These are phyloP conservation scores for Propithecus deckenii DNA, from an alignment of 2,797 vertebrate species.

Conservation along the genomic window DNA sequence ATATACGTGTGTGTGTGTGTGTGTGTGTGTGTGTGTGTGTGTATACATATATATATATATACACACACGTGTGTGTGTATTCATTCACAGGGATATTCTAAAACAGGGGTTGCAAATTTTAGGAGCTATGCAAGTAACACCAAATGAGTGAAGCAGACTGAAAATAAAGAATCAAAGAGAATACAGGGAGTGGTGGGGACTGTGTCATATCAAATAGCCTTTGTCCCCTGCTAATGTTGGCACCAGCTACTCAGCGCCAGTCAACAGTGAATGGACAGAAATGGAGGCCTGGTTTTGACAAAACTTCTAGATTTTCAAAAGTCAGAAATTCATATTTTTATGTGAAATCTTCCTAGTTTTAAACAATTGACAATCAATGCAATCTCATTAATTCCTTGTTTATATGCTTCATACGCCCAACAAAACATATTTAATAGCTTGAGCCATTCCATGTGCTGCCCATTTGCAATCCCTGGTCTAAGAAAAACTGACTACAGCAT, in stretches of 20 bases:
- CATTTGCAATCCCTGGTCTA: not conserved
- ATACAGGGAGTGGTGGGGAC: not conserved
- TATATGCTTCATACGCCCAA: not conserved
- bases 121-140: not conserved
- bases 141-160: not conserved
- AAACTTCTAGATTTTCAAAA: not conserved
- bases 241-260: not conserved
- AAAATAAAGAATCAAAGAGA: not conserved
- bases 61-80: too few relatives aligned
- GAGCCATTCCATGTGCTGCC: not conserved
- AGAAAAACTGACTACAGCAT: not conserved
- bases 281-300: not conserved
- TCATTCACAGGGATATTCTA: not conserved
- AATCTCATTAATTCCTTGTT: constrained; percentile 3
- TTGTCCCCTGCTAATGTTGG: not conserved
- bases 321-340: not conserved
- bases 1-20: too few relatives aligned
- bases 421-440: not conserved
- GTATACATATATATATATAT: too few relatives aligned
- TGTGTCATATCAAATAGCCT: not conserved
- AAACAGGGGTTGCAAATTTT: not conserved
- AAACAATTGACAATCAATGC: not conserved
- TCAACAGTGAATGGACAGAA: not conserved
- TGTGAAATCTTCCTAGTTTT: not conserved
- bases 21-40: too few relatives aligned